phyloP scores from a whole-genome alignment of 2,797 vertebrate species.

The Mallotus villosus region DNA sequence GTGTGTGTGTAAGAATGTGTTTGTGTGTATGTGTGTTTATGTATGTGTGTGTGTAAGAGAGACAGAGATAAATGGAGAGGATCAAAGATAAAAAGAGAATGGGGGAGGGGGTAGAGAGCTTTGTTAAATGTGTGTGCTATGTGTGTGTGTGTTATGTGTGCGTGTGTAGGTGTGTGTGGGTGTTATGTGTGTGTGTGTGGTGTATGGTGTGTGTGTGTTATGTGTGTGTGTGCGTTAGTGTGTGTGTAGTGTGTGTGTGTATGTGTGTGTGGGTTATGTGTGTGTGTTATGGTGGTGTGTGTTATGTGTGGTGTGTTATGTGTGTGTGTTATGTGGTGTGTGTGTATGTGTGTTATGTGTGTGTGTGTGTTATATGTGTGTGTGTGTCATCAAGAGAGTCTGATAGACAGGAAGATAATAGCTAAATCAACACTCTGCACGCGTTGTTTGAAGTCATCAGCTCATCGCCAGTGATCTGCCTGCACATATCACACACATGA shows the following conservation, averaged over 20 bases:
- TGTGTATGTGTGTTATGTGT: too few relatives aligned
- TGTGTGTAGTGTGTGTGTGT: too few relatives aligned
- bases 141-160: too few relatives aligned
- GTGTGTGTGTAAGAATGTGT: too few relatives aligned
- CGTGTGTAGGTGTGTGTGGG: too few relatives aligned
- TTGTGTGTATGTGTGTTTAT: constrained; percentile 2
- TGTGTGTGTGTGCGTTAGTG: too few relatives aligned
- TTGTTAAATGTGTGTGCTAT: neutral
- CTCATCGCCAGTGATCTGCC: constrained; percentile 35
- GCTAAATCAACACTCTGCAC: constrained; percentile 53
- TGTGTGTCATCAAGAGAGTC: constrained; percentile 27
- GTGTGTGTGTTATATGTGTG: constrained; percentile 6
- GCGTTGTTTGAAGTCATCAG: constrained; percentile 53
- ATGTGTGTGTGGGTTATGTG: too few relatives aligned
- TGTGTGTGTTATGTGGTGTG: too few relatives aligned
- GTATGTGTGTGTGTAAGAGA: constrained; percentile 1
- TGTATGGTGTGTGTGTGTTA: too few relatives aligned
- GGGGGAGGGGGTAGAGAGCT: constrained; percentile 3
- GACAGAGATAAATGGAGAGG: neutral
- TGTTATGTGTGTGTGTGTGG: too few relatives aligned
- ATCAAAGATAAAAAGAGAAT: neutral
- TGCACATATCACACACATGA: constrained; percentile 3
- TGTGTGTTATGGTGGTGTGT: too few relatives aligned
- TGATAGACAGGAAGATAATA: constrained; percentile 39
- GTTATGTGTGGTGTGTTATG: too few relatives aligned